Conservation (phyloP, 2,113 vertebrate genomes). For the Microcebus jonahi region DNA sequence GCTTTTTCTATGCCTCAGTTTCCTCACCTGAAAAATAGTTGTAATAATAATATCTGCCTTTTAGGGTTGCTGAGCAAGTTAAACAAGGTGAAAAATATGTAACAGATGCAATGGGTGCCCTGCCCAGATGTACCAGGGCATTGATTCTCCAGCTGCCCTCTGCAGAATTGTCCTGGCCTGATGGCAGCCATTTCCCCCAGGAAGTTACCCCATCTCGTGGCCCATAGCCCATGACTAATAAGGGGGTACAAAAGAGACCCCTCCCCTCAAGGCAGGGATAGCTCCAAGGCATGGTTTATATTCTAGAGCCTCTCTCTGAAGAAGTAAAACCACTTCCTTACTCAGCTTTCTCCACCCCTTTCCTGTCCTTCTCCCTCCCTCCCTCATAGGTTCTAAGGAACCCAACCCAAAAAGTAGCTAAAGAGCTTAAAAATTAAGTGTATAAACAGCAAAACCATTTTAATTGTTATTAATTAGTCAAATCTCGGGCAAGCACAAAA, state of each 20-base stretch:
- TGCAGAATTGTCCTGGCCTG: neutral
- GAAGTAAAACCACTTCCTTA: neutral
- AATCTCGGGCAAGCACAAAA: neutral
- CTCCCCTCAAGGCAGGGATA: neutral
- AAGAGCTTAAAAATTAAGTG: neutral
- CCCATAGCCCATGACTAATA: neutral
- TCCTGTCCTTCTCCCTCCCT: neutral
- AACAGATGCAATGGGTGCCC: neutral
- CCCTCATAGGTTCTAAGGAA: neutral
- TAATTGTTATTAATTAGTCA: neutral
- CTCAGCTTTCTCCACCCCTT: neutral
- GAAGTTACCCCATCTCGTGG: neutral
- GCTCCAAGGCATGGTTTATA: neutral
- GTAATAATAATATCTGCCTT: neutral
- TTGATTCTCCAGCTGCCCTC: neutral
- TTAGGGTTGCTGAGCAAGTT: neutral
- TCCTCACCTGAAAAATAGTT: slow-evolving; percentile 1
- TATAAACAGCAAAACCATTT: neutral
- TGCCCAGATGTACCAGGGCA: neutral
- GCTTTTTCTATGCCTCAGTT: slow-evolving; percentile 27
- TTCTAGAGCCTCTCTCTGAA: neutral
- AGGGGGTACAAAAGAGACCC: neutral
- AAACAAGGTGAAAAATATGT: neutral
- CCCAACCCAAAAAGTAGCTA: neutral
- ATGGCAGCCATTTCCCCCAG: neutral